Evolutionary conservation across 1,140 invertebrate species (phyloP).

Genomic region (Drosophila jambulina): DNA sequence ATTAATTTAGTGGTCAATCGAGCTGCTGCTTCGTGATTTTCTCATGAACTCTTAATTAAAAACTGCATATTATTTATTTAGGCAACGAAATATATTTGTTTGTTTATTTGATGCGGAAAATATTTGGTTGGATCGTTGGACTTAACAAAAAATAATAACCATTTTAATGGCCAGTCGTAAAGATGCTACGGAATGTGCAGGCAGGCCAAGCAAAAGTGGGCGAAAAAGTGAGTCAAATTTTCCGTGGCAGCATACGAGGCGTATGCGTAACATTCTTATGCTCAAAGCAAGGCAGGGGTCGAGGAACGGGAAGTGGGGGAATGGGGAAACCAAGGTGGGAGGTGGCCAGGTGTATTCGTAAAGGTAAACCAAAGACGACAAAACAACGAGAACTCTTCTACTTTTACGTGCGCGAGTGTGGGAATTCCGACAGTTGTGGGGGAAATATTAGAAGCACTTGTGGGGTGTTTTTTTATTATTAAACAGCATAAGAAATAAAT

Average conservation of each 20-base stretch:
- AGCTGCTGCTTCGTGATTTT: slow-evolving; percentile 34
- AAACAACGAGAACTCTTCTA: slow-evolving; percentile 45
- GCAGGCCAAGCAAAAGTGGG: slow-evolving; percentile 18
- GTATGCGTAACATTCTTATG: slow-evolving; percentile 57
- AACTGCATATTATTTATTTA: slow-evolving; percentile 1
- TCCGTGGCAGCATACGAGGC: slow-evolving; percentile 30
- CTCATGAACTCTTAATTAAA: slow-evolving; percentile 37
- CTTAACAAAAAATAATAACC: slow-evolving; percentile 13
- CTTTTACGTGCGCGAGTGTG: slow-evolving; percentile 29
- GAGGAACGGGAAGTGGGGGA: not conserved
- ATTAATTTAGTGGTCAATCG: slow-evolving; percentile 65
- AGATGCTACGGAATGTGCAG: slow-evolving; percentile 33
- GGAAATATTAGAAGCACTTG: not conserved
- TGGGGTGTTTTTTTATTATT: not conserved
- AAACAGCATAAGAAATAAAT: not conserved
- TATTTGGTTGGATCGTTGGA: not conserved
- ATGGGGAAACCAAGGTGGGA: slow-evolving; percentile 24
- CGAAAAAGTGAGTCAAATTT: slow-evolving; percentile 37
- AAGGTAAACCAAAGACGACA: slow-evolving; percentile 56
- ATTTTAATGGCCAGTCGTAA: slow-evolving; percentile 32
- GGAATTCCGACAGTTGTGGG: slow-evolving; percentile 23
- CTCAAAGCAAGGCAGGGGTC: not conserved
- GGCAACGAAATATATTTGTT: not conserved
- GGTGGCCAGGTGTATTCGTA: slow-evolving; percentile 27
- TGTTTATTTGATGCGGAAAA: not conserved